Conservation (phyloP, 2,888 invertebrate species). For the Cheilosia urbana region DNA sequence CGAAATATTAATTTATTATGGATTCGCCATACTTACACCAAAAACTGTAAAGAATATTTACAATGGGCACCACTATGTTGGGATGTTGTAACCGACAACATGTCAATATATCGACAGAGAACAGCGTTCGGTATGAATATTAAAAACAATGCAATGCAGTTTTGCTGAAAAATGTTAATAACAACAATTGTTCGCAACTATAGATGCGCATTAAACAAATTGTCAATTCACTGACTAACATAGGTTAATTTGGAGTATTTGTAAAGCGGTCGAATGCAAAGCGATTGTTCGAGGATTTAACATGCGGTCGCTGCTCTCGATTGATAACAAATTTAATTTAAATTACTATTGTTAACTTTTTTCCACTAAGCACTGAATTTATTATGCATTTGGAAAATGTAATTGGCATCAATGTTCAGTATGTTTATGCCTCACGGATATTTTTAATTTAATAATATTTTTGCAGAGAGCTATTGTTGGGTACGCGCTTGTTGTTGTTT, state of each 20-base stretch:
- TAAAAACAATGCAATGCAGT: not conserved
- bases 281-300: not conserved
- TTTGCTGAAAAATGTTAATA: not conserved
- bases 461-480: no score
- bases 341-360: slow-evolving; percentile 21
- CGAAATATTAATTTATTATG: slow-evolving; percentile 48
- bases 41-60: not conserved
- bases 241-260: slow-evolving; percentile 7
- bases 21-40: not conserved
- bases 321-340: slow-evolving; percentile 50
- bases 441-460: no score
- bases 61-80: not conserved
- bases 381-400: slow-evolving; percentile 2
- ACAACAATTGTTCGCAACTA: not conserved
- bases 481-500: no score
- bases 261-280: slow-evolving; percentile 12
- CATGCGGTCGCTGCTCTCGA: not conserved
- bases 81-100: not conserved
- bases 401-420: not conserved
- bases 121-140: not conserved
- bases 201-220: not conserved
- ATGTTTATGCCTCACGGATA: no score
- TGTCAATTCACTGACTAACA: not conserved
- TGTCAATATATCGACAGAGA: no score
- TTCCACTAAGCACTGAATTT: slow-evolving; percentile 3